phyloP scores from a whole-genome alignment of 2,888 invertebrate species.

The Nezara viridula region DNA sequence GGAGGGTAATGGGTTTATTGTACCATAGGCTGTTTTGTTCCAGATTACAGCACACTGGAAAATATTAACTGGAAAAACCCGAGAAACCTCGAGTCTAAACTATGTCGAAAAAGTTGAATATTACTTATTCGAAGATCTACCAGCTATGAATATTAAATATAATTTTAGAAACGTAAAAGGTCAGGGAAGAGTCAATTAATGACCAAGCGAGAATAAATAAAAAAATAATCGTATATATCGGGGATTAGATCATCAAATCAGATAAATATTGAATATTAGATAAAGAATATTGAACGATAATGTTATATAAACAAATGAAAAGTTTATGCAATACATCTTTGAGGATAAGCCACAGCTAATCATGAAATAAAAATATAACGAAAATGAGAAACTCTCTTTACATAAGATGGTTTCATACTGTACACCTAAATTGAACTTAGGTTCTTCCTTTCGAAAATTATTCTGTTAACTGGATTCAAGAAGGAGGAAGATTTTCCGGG shows the following conservation, averaged over 20 bases:
- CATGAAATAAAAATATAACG: not conserved
- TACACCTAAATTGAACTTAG: no score
- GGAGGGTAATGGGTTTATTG: slow-evolving; percentile 12
- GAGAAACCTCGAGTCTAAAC: not conserved
- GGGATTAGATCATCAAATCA: not conserved
- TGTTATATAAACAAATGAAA: not conserved
- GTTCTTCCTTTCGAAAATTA: no score
- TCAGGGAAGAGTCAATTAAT: not conserved
- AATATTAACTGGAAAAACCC: not conserved
- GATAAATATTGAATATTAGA: not conserved
- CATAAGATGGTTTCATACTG: no score
- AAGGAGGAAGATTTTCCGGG: no score
- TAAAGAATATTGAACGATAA: not conserved
- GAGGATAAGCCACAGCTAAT: not conserved
- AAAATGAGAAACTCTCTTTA: not conserved
- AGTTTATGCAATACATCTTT: not conserved
- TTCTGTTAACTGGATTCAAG: no score
- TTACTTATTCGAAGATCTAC: not conserved
- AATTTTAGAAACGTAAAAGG: not conserved
- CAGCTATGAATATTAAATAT: not conserved
- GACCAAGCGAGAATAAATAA: not conserved
- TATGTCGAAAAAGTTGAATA: not conserved
- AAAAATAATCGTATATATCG: not conserved
- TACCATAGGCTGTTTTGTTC: slow-evolving; percentile 9
- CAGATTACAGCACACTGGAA: slow-evolving; percentile 13